Evolutionary conservation across 2,797 vertebrate species (phyloP).

Genomic region (Pangasius sanitwongsei): DNA sequence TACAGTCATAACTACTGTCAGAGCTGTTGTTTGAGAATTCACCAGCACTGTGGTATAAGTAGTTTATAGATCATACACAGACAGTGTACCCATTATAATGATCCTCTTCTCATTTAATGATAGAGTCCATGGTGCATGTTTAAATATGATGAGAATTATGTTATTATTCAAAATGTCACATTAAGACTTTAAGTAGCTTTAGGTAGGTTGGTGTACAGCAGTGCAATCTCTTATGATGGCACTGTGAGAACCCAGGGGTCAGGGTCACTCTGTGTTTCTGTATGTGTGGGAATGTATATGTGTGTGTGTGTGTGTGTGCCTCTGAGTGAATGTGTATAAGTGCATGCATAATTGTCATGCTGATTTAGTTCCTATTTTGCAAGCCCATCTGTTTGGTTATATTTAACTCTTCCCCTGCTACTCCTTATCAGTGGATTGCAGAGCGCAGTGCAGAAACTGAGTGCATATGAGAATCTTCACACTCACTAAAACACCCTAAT

Average conservation of each 20-base stretch:
- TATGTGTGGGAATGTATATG: not conserved
- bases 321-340: conserved; percentile 31
- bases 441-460: conserved; percentile 15
- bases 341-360: conserved; percentile 35
- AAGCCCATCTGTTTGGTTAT: conserved; percentile 41
- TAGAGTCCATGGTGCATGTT: not conserved
- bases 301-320: not conserved
- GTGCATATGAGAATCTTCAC: conserved; percentile 20
- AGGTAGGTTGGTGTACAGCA: not conserved
- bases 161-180: not conserved
- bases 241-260: not conserved
- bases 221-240: not conserved
- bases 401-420: conserved; percentile 49
- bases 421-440: conserved; percentile 40
- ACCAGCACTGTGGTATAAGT: not conserved
- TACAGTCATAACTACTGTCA: not conserved
- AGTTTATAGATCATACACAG: not conserved
- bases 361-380: conserved; percentile 37
- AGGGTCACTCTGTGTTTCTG: not conserved
- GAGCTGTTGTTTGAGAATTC: not conserved
- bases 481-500: conserved; percentile 29
- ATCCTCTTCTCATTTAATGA: not conserved
- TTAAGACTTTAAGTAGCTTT: not conserved
- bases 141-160: not conserved
- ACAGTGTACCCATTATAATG: not conserved